Evolutionary conservation across 2,888 invertebrate genomes (phyloP).

Genomic region (Drosophila trichaetosa): DNA sequence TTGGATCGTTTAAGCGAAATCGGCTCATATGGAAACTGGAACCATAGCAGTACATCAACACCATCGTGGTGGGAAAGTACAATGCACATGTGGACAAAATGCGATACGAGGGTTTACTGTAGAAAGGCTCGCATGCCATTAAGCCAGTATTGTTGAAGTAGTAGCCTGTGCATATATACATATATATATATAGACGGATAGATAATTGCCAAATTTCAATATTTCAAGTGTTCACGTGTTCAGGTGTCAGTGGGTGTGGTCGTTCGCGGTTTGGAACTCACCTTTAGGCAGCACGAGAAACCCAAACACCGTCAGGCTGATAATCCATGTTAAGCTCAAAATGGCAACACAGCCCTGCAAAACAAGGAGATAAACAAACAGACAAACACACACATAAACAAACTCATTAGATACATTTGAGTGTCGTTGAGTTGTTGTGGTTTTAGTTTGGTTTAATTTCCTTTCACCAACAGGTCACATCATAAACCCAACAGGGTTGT

Average conservation of each 20-base stretch:
- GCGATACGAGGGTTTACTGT: constrained; percentile 89
- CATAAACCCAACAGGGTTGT: neutral
- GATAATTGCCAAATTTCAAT: constrained; percentile 18
- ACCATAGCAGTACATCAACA: constrained; percentile 95
- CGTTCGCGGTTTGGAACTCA: constrained; percentile 43
- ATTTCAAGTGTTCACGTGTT: constrained; percentile 1
- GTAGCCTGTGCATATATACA: constrained; percentile 87
- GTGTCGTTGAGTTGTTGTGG: constrained; percentile 12
- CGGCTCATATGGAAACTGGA: constrained; percentile 95
- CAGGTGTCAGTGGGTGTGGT: neutral
- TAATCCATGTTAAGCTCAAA: constrained; percentile 93
- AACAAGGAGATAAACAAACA: constrained; percentile 25
- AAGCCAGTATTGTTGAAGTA: constrained; percentile 94
- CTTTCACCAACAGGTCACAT: constrained; percentile 3
- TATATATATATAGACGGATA: constrained; percentile 7
- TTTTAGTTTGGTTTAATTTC: constrained; percentile 34
- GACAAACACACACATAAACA: constrained; percentile 9
- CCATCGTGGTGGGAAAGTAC: constrained; percentile 96
- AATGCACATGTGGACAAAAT: constrained; percentile 94
- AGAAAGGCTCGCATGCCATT: constrained; percentile 95
- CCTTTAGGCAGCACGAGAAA: constrained; percentile 93
- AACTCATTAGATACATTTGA: neutral
- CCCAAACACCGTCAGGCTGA: constrained; percentile 93
- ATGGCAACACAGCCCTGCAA: constrained; percentile 93
- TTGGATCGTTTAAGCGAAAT: constrained; percentile 86